Conservation (phyloP, 2,797 vertebrate species). For the Gallinago solitaria region DNA sequence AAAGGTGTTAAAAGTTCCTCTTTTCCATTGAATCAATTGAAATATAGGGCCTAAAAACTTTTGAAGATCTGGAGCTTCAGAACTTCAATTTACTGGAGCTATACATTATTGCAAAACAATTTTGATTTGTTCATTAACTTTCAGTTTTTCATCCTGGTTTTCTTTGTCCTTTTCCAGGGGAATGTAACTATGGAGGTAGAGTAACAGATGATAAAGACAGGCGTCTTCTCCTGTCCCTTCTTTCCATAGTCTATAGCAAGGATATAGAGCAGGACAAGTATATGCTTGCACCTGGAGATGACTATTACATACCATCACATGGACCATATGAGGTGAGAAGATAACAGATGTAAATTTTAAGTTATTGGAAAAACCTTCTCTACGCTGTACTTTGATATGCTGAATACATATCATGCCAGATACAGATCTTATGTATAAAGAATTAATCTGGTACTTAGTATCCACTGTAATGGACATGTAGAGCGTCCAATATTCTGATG, state of each 20-base stretch:
- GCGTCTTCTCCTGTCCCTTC: conserved; percentile 89
- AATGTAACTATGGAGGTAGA: conserved; percentile 95
- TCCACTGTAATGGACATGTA: not conserved
- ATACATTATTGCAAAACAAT: not conserved
- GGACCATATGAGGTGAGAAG: conserved; percentile 85
- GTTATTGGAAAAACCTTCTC: not conserved
- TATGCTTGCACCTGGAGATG: conserved; percentile 79
- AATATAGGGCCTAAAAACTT: not conserved
- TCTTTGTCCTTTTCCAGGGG: conserved; percentile 78
- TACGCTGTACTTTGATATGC: not conserved
- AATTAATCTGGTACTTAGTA: not conserved
- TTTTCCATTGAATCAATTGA: not conserved
- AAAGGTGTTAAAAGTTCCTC: not conserved
- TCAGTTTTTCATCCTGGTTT: not conserved
- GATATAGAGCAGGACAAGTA: conserved; percentile 86
- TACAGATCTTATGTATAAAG: not conserved
- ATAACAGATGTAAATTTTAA: not conserved
- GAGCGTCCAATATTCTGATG: not conserved
- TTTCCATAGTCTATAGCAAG: conserved; percentile 87
- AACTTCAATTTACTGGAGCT: not conserved
- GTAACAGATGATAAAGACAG: conserved; percentile 97
- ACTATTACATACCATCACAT: conserved; percentile 85
- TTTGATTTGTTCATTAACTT: not conserved
- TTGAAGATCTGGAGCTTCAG: not conserved
- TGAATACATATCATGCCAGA: not conserved